Base-by-base conservation (phyloP, 1,140 invertebrate genomes). In the Drosophila erecta region DNA sequence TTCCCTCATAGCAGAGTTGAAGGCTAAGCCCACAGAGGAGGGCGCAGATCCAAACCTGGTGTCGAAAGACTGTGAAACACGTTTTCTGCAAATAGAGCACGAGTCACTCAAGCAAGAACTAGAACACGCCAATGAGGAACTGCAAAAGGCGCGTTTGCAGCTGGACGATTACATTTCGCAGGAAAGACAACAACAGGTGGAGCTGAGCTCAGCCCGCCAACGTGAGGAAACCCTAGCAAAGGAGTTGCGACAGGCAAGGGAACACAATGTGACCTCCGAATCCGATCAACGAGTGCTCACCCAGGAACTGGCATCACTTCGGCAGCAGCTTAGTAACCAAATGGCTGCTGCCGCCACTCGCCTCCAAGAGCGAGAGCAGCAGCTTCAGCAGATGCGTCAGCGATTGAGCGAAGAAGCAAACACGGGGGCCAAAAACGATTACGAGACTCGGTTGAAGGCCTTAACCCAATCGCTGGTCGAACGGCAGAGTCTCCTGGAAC, bases 401-500 rank as follows among this genome's bases (percentile, higher is more conserved):
- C 64, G 67, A 2, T 59, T 72, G 3, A 85, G 70, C 72, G 62
- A 84, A 72, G 46, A 65, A 3, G 64, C 50, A n/a, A 58, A 79
- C 5, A 56, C 46, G 1, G 78, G 44, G 53, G 76, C 66, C 33
- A 90, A 87, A 12, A 83, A 50, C 61, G 95, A 96, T 86, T 92
- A 96, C 40, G 96, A 97, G 92, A 93, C 94, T 8, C 93, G 96
- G 66, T 92, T 97, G 2, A 93, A 95, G 57, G 93, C 94, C 2
- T 93, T 97, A 11, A 97, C 96, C 1, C 95, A 97, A 86, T 96
- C 95, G 49, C 93, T 97, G 15, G 96, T 97, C 55, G 94, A 95
- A 61, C 97, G 97, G 84, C 97, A 98, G 91, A 95, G 95, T 53
- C 93, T 95, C 55, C 81, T 98, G 27, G 97, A 97, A 92, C 93